phyloP scores from a whole-genome alignment of 2,888 invertebrate genomes.

The Nomada flava region DNA sequence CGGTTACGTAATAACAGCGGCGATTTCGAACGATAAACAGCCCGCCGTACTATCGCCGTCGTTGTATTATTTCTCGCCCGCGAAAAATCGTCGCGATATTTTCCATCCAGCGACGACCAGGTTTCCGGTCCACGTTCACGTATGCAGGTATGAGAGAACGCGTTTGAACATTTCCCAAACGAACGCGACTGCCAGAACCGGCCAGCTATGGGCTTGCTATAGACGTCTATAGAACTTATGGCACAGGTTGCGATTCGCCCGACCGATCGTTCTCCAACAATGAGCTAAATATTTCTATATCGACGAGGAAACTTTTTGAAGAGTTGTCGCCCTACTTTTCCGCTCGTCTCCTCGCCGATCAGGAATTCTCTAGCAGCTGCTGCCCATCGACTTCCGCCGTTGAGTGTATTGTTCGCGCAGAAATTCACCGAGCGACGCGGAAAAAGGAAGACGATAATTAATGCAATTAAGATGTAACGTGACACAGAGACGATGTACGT shows the following conservation, averaged over 20 bases:
- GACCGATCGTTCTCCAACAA: conserved; percentile 42
- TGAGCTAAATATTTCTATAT: conserved; percentile 57
- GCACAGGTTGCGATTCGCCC: conserved; percentile 9
- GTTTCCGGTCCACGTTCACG: conserved; percentile 19
- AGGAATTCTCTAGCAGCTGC: conserved; percentile 34
- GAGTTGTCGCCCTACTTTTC: conserved; percentile 58
- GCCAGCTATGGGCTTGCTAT: background rate
- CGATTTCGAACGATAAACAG: conserved; percentile 36
- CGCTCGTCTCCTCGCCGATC: conserved; percentile 5
- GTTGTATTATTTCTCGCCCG: background rate
- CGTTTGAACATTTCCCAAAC: conserved; percentile 12
- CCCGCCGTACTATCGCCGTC: background rate
- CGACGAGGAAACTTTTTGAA: conserved; percentile 48
- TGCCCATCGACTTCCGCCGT: conserved; percentile 16
- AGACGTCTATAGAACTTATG: conserved; percentile 38
- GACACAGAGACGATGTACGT: background rate
- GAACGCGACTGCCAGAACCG: conserved; percentile 48
- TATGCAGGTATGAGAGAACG: background rate
- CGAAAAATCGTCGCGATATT: conserved; percentile 9
- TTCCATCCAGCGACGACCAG: conserved; percentile 5
- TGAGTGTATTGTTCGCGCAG: conserved; percentile 5
- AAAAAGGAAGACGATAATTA: conserved; percentile 54
- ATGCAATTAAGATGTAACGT: conserved; percentile 45
- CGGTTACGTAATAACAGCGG: conserved; percentile 28
- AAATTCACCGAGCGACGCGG: conserved; percentile 39